Base-by-base conservation (phyloP, 2,113 vertebrate genomes). In the Seriola dumerili region DNA sequence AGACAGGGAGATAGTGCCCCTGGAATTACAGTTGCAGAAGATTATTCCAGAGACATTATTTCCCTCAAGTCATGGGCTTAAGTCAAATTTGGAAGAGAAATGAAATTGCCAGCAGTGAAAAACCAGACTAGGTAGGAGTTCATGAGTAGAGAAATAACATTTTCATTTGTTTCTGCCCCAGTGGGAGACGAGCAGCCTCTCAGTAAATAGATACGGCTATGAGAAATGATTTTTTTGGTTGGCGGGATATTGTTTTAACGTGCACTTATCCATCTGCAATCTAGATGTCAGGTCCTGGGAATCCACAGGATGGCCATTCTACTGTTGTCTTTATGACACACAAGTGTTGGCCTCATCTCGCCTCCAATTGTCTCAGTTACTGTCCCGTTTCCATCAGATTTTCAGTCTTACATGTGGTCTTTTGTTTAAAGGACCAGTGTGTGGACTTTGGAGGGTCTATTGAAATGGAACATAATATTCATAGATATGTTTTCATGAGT, bases 81-180 rank as follows among this genome's bases (percentile, higher is more conserved):
- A 98, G 97, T 98, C 96, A 97, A 97, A 98, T 99, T 98, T 97
- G 96, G 96, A 97, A 95, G 96, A 96, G 96, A 96, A 97, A 97
- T 97, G 96, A 97, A 97, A 98, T 98, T 97, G 97, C 96, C 96
- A 96, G 95, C 96, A 97, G 96, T 97, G 96, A 97, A 97, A 97
- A 97, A 88, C 94, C 96, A 97, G 96, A 97, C 95, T 96, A 97
- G 97, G 97, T 98, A 96, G 96, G 97, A 97, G 97, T 97, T 97
- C 97, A 97, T 97, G 97, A 98, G 96, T 94, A 97, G 97, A 97
- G 96, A 98, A 98, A 99, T 98, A 99, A 99, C 97, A 98, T 99
- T 98, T 99, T 99, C 97, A 99, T 99, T 98, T 98, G 97, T 97
- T 94, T 97, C 96, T 93, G 95, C 95, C 96, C 97, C 97, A 96